Conservation (phyloP, 2,113 vertebrate genomes). For the Riparia riparia region DNA sequence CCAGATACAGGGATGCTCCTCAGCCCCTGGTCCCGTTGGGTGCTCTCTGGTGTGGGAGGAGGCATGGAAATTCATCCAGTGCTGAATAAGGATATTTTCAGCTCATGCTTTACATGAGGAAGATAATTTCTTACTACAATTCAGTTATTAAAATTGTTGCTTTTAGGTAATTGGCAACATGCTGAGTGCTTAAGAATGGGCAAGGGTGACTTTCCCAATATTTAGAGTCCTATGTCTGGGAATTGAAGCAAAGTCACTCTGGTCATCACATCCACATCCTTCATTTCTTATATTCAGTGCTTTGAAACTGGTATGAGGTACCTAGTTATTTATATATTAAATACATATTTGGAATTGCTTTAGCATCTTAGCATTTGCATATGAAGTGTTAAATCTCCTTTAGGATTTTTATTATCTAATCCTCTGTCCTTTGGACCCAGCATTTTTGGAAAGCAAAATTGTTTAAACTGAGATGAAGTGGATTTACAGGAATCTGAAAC, state of each 20-base stretch:
- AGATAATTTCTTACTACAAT: not conserved
- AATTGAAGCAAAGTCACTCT: not conserved
- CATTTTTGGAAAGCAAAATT: not conserved
- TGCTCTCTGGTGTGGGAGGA: no score
- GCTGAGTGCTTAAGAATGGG: not conserved
- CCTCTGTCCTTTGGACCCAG: not conserved
- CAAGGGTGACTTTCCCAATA: not conserved
- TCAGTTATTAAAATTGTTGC: not conserved
- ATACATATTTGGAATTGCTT: not conserved
- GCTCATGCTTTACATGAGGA: not conserved
- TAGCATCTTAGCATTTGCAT: not conserved
- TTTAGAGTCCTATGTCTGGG: not conserved
- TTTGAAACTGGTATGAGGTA: not conserved
- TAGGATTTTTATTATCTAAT: not conserved
- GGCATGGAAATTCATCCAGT: not conserved
- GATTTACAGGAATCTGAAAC: not conserved
- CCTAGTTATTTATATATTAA: not conserved
- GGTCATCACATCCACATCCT: accelerated
- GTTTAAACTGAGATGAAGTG: not conserved
- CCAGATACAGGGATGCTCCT: accelerated
- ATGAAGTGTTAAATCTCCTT: not conserved
- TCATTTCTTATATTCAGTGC: not conserved
- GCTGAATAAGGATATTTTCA: not conserved
- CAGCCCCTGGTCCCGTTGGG: not conserved
- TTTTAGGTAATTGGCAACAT: not conserved